Evolutionary conservation across 2,113 vertebrate genomes (phyloP), one percentile per base, ranked within the genome.

Genomic region (Campylomormyrus tamandua): DNA sequence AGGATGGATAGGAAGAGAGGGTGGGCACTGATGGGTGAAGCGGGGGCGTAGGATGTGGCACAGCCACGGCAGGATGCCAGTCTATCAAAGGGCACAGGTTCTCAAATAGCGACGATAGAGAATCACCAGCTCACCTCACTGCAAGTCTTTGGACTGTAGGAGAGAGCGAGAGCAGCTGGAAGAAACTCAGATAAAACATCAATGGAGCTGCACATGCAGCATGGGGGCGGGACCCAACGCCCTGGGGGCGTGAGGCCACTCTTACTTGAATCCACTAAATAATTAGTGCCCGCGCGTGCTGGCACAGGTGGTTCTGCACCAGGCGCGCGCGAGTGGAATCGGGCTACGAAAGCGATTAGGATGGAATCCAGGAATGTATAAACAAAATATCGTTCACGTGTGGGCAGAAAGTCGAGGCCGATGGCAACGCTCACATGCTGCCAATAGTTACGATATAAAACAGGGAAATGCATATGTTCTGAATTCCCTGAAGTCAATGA

Each of bases 391-490:
- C 49, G 3, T 48, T 31, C 46, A 48, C n/a, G 85, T 31, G n/a
- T 42, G 42, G 39, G 39, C 39, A 84, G 83, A 48, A 50, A 53
- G 5, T 10, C 27, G 10, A n/a, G 46, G n/a, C 27, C 27, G 49
- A 87, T 10, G 11, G 85, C 11, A 87, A 17, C 58, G 10, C 42
- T 89, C 56, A 35, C 35, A 48, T 42, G 27, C 48, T 83, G 70
- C 48, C 49, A 45, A 27, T 11, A 83, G 24, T 74, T 27, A 15
- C 11, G 17, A 46, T 31, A 52, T 35, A 56, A 53, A 87, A 35
- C 15, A 87, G 50, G n/a, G 49, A 87, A 87, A 87, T 89, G 21
- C 7, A 84, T 84, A 53, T 89, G 74, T 56, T 56, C 49, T 83
- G 49, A 53, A 83, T 80, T 89, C 70, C 48, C 42, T 24, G 48